These are phyloP conservation scores for Lasioglossum baleicum DNA, from an alignment of 1,140 invertebrate genomes.

Conservation along the genomic window DNA sequence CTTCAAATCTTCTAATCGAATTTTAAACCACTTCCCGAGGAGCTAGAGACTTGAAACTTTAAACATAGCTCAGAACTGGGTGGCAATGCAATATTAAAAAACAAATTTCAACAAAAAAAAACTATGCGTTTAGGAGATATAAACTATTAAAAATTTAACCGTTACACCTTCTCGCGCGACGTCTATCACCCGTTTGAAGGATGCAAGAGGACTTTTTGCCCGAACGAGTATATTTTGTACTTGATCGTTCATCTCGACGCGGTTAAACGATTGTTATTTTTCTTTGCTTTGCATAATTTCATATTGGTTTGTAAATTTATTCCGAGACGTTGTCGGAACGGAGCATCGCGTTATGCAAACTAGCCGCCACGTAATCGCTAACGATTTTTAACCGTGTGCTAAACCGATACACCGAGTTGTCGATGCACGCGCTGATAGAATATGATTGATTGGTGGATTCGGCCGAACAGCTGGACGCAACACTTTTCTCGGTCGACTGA, in stretches of 20 bases:
- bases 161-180: too few species aligned
- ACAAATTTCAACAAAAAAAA: too few species aligned
- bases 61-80: too few species aligned
- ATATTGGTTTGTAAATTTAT: slow-evolving; percentile 55
- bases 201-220: too few species aligned
- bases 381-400: slow-evolving; percentile 49
- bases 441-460: slow-evolving; percentile 25
- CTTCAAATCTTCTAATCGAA: too few species aligned
- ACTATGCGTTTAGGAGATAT: too few species aligned
- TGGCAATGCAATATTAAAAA: too few species aligned
- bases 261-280: background rate
- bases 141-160: too few species aligned
- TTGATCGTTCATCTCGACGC: background rate
- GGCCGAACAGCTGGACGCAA: background rate
- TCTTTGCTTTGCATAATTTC: slow-evolving; percentile 48
- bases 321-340: slow-evolving; percentile 17
- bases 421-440: background rate
- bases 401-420: slow-evolving; percentile 23
- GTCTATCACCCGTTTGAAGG: too few species aligned
- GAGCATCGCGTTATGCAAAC: slow-evolving; percentile 47
- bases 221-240: background rate
- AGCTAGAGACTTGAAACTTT: too few species aligned
- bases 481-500: background rate
- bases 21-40: too few species aligned
- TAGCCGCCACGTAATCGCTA: slow-evolving; percentile 6